A percentile compares a stretch with the other conserved stretches of the same genome.
These are phyloP conservation scores for Nephila pilipes DNA, from an alignment of 1,140 invertebrate species.

Conservation along the genomic window DNA sequence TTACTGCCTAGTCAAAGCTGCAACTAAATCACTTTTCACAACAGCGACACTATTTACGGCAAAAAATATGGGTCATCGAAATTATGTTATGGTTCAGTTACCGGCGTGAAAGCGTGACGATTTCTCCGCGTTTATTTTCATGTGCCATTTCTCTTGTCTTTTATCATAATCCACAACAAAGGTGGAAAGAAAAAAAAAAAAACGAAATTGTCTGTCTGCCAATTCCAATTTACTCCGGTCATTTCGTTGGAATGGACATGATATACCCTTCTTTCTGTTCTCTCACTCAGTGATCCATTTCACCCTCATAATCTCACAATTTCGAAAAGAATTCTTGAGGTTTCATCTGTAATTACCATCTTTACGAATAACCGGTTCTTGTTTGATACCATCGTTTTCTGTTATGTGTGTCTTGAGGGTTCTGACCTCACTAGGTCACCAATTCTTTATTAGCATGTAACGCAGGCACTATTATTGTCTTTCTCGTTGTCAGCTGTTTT, in stretches of 20 bases:
- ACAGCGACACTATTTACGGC: background rate
- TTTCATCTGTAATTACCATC: background rate
- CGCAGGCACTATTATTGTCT: background rate
- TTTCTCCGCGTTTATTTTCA: background rate
- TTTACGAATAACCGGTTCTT: background rate
- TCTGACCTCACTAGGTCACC: background rate
- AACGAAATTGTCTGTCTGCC: constrained; percentile 12
- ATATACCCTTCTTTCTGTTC: background rate
- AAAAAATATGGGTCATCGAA: background rate
- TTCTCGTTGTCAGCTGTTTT: background rate
- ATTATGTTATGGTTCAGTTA: background rate
- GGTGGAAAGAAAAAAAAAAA: background rate
- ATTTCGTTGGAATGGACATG: background rate
- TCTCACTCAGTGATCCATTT: background rate
- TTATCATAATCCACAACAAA: background rate
- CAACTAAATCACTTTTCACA: background rate
- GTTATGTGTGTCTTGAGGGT: background rate
- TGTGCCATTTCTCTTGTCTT: background rate
- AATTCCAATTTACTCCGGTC: background rate
- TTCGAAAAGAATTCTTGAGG: background rate
- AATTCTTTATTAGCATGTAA: background rate
- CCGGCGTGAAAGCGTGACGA: background rate
- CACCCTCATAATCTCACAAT: background rate
- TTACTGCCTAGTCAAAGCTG: background rate
- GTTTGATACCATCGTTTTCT: background rate